phyloP scores from a whole-genome alignment of 1,140 invertebrate genomes.

The Aphaenogaster ashmeadi region DNA sequence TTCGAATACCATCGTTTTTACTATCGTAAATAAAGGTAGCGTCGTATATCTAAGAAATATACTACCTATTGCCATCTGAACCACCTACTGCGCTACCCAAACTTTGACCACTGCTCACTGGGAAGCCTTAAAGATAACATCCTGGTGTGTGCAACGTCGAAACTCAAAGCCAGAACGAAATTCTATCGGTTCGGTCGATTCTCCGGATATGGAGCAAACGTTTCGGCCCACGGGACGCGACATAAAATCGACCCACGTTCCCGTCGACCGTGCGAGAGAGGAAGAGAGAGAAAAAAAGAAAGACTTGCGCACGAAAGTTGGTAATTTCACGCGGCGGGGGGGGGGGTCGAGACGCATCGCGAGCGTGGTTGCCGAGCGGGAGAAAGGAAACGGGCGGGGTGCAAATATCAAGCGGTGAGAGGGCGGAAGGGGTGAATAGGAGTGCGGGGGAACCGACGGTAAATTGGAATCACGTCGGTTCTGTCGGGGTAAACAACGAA shows the following conservation, averaged over 20 bases:
- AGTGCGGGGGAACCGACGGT: slow-evolving; percentile 14
- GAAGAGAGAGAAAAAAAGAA: not conserved
- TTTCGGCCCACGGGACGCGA: not conserved
- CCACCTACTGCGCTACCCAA: not conserved
- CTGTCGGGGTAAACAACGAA: slow-evolving; percentile 71
- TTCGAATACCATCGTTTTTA: not conserved
- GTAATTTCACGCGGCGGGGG: not conserved
- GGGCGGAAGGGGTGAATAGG: not conserved
- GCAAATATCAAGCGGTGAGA: not conserved
- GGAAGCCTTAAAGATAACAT: slow-evolving; percentile 8
- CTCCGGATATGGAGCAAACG: slow-evolving; percentile 18
- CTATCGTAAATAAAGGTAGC: not conserved
- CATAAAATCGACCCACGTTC: slow-evolving; percentile 17
- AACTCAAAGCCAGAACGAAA: slow-evolving; percentile 14
- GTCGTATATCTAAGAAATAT: not conserved
- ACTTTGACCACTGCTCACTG: not conserved
- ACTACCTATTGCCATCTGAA: not conserved
- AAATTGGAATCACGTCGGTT: slow-evolving; percentile 73
- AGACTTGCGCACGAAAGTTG: slow-evolving; percentile 27
- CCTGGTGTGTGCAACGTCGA: not conserved
- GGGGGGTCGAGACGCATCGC: not conserved
- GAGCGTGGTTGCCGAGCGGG: slow-evolving; percentile 13
- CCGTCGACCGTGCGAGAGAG: not conserved
- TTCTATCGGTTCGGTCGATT: slow-evolving; percentile 16
- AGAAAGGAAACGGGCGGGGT: not conserved